A percentile compares a stretch with the other conserved stretches of the same genome.
These are phyloP conservation scores for Hydriomena furcata DNA, from an alignment of 2,888 invertebrate species.

Conservation along the genomic window DNA sequence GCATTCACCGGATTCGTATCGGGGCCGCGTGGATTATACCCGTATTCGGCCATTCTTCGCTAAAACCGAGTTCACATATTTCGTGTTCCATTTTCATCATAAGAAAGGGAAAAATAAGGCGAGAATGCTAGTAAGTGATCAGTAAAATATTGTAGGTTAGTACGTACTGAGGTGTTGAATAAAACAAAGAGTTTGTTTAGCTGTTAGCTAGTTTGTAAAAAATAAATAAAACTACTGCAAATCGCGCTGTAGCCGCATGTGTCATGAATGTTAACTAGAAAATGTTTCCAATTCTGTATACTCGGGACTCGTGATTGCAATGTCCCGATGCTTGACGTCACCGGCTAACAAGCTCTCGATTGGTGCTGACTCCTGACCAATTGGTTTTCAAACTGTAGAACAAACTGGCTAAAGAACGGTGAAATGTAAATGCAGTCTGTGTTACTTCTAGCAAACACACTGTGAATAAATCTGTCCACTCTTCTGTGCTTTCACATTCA, in stretches of 20 bases:
- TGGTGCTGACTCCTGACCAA: slow-evolving; percentile 11
- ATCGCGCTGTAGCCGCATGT: slow-evolving; percentile 4
- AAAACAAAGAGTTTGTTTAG: no score
- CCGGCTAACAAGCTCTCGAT: slow-evolving; percentile 13
- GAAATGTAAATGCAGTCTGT: slow-evolving; percentile 2
- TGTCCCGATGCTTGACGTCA: slow-evolving; percentile 12
- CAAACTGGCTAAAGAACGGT: not conserved
- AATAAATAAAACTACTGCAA: not conserved
- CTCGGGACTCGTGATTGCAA: slow-evolving; percentile 9
- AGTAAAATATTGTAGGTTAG: not conserved
- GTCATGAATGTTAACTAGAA: slow-evolving; percentile 19
- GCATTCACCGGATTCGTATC: slow-evolving; percentile 13
- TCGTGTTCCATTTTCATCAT: slow-evolving; percentile 6
- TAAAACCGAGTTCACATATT: slow-evolving; percentile 9
- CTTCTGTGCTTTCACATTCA: not conserved
- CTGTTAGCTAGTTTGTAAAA: no score
- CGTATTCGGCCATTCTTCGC: slow-evolving; percentile 9
- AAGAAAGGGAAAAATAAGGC: not conserved
- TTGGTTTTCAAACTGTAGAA: slow-evolving; percentile 14
- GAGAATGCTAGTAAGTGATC: not conserved
- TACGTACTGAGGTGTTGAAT: no score
- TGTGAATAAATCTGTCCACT: no score
- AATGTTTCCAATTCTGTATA: slow-evolving; percentile 16
- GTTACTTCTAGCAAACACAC: not conserved
- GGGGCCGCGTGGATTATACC: slow-evolving; percentile 8